A percentile compares a stretch with the other conserved stretches of the same genome.
These are phyloP conservation scores for Amphiprion clarkii DNA, from an alignment of 2,797 vertebrate genomes.

Conservation along the genomic window DNA sequence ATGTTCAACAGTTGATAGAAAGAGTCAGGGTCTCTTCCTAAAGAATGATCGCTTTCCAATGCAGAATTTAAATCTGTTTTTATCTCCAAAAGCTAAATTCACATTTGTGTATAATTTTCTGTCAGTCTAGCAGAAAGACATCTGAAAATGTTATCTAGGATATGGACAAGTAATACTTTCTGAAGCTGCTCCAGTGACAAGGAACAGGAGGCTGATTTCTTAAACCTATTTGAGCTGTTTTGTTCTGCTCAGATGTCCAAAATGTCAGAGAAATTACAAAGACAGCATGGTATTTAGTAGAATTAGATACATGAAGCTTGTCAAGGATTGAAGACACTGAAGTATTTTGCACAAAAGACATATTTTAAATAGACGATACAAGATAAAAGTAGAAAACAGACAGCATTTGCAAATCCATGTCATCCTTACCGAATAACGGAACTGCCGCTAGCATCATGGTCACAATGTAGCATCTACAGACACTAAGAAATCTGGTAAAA, in stretches of 20 bases:
- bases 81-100: slow-evolving; percentile 16
- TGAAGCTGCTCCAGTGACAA: not conserved
- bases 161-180: not conserved
- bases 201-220: slow-evolving; percentile 11
- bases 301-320: slow-evolving; percentile 25
- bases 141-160: slow-evolving; percentile 1
- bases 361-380: slow-evolving; percentile 8
- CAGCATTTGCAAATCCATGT: not conserved
- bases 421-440: not conserved
- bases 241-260: slow-evolving; percentile 18
- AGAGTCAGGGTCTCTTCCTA: slow-evolving; percentile 23
- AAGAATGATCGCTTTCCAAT: slow-evolving; percentile 11
- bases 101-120: slow-evolving; percentile 27
- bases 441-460: not conserved
- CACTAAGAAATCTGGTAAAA: slow-evolving; percentile 7
- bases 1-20: slow-evolving; percentile 70
- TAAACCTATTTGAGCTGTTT: not conserved
- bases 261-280: slow-evolving; percentile 28
- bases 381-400: slow-evolving; percentile 12
- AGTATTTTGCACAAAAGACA: slow-evolving; percentile 32
- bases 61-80: slow-evolving; percentile 24
- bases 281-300: slow-evolving; percentile 20
- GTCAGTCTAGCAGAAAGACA: not conserved
- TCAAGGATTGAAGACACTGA: slow-evolving; percentile 29
- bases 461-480: not conserved